Base-by-base conservation (phyloP, 2,888 invertebrate species). In the Ctena decussata region DNA sequence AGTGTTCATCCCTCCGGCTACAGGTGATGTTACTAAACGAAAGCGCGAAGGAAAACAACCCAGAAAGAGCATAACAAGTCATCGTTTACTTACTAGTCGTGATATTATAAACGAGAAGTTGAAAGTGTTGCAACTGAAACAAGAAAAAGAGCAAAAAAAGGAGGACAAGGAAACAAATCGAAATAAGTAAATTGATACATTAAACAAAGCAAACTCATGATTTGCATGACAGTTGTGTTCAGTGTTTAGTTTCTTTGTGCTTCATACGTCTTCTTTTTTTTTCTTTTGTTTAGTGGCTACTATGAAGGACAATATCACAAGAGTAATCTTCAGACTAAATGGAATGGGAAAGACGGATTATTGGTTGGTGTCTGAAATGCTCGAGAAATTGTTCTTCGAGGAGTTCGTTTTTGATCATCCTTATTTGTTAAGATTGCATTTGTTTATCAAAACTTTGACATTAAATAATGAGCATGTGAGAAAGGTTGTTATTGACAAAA, bases 21-120 rank as follows among this genome's bases (percentile, higher is more conserved):
- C n/a, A 39, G 53, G 65, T n/a, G 27, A 35, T 6, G 11, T 39
- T 11, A 60, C 44, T 30, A 60, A 77, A 21, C 49, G n/a, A 49
- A 49, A 49, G n/a, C 49, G 49, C 18, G 49, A 21, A 49, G 12
- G 49, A 37, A 35, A 65, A n/a, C 57, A 37, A 44, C 24, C 35
- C 27, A 77, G 32, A 12, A 77, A 60, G 39, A 21, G 41, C n/a
- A 60, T 57, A 37, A 80, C 73, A 32, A 39, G n/a, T 21, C 80
- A 80, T 65, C 80, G 80, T n/a, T 41, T 80, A 30, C 80, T 80
- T 73, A 80, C 80, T 24, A 65, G 73, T n/a, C 49, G n/a, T 5
- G 49, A 49, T 49, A n/a, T 49, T 21, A 49, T 49, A 21, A 49
- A 49, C n/a, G 49, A 49, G 49, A 49, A 49, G n/a, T 21, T 49